Conservation (phyloP, 1,140 invertebrate species). For the Protaetia brevitarsis region DNA sequence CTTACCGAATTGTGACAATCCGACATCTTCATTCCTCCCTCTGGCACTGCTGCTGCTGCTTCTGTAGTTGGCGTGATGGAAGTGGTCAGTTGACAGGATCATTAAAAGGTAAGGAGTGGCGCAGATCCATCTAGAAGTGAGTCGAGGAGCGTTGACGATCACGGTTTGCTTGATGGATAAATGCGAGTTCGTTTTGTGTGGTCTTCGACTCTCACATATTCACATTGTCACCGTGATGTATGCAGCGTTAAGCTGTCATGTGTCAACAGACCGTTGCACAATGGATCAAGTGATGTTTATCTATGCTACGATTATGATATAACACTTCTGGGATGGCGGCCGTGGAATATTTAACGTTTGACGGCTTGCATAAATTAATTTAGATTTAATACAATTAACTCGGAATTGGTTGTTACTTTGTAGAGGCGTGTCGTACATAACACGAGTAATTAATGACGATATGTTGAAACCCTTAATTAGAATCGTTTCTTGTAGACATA, state of each 20-base stretch:
- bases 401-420: background rate
- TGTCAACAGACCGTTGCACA: constrained; percentile 20
- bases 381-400: constrained; percentile 2
- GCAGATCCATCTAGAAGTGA: constrained; percentile 13
- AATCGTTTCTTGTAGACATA: background rate
- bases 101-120: constrained; percentile 15
- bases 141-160: constrained; percentile 6
- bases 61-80: background rate
- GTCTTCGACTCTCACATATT: constrained; percentile 18
- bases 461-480: background rate
- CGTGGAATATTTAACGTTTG: background rate
- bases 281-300: constrained; percentile 14
- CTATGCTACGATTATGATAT: constrained; percentile 19
- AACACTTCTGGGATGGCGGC: constrained; percentile 2
- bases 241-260: constrained; percentile 22
- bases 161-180: background rate
- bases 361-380: constrained; percentile 12
- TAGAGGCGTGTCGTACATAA: background rate
- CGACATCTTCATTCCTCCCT: constrained; percentile 12
- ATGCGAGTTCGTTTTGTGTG: constrained; percentile 5
- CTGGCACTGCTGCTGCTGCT: background rate
- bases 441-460: background rate
- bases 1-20: constrained; percentile 8
- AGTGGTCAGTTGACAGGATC: constrained; percentile 17
- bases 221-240: constrained; percentile 22